A percentile compares a stretch with the other conserved stretches of the same genome.
Evolutionary conservation across 1,140 invertebrate species (phyloP).

Genomic region (Zaprionus capensis): DNA sequence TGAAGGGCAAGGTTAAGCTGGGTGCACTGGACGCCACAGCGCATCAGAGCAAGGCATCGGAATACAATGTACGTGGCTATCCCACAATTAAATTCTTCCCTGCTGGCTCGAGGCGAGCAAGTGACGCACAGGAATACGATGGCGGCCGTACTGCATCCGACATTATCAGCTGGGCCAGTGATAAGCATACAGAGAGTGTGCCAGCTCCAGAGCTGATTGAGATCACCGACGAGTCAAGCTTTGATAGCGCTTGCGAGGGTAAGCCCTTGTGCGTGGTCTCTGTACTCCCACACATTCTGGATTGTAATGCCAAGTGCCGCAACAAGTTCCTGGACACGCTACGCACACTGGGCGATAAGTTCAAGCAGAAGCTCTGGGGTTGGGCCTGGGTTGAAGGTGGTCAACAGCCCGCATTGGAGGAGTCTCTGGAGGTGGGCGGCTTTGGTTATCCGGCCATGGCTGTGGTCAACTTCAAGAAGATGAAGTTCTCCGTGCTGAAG

Average conservation of each 20-base stretch:
- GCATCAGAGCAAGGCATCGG: constrained; percentile 90
- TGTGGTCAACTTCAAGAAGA: constrained; percentile 97
- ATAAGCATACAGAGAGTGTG: constrained; percentile 94
- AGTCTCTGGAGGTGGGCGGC: constrained; percentile 96
- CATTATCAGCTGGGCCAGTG: constrained; percentile 95
- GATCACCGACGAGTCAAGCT: constrained; percentile 87
- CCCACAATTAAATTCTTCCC: constrained; percentile 99
- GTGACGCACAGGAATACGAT: constrained; percentile 91
- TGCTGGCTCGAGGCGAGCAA: constrained; percentile 90
- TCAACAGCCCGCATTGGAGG: constrained; percentile 93
- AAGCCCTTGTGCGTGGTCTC: constrained; percentile 97
- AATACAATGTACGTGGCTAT: constrained; percentile 95
- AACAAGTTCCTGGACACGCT: constrained; percentile 94
- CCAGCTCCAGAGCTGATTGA: constrained; percentile 95
- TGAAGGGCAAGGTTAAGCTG: constrained; percentile 98
- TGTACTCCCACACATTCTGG: constrained; percentile 97
- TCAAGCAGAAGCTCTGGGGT: constrained; percentile 98
- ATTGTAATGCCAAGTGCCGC: constrained; percentile 97
- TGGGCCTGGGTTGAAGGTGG: constrained; percentile 98
- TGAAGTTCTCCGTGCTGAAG: constrained; percentile 97
- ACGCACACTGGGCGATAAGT: constrained; percentile 93
- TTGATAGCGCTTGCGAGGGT: constrained; percentile 92
- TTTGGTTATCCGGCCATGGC: constrained; percentile 97
- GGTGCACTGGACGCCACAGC: constrained; percentile 98
- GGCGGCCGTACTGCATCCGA: constrained; percentile 96